Percentiles rank a stretch among this genome's conserved stretches.
phyloP scores from a whole-genome alignment of 2,113 vertebrate species.

The Gulo gulo region DNA sequence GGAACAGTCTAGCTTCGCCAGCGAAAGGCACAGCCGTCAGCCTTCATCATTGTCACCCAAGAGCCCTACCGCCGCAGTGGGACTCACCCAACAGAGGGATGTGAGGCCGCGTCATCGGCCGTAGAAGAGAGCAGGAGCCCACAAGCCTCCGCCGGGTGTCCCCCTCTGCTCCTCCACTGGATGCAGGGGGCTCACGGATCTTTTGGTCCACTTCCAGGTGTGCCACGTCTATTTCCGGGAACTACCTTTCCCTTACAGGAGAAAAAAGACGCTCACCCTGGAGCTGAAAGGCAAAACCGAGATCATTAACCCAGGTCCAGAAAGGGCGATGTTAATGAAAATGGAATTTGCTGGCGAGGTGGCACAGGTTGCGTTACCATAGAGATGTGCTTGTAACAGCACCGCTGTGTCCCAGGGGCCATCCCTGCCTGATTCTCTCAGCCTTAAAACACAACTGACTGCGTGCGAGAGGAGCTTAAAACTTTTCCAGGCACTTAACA shows the following conservation, averaged over 20 bases:
- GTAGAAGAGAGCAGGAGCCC: not conserved
- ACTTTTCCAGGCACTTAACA: not conserved
- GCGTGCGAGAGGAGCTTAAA: not conserved
- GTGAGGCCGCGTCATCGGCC: accelerated
- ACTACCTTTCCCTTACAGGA: not conserved
- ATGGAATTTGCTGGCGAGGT: not conserved
- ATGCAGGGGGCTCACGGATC: accelerated
- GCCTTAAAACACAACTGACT: not conserved
- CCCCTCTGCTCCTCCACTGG: not conserved
- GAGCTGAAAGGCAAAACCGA: not conserved
- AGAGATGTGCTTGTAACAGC: not conserved
- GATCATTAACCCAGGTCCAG: not conserved
- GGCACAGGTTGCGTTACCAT: accelerated
- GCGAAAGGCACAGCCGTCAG: not conserved
- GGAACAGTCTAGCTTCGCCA: not conserved
- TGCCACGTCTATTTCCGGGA: not conserved
- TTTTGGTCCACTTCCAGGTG: not conserved
- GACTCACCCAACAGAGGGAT: not conserved
- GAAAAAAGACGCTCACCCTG: not conserved
- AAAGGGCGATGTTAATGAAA: not conserved
- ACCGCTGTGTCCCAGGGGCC: not conserved
- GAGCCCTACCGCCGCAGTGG: not conserved
- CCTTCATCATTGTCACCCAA: not conserved
- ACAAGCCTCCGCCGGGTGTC: accelerated
- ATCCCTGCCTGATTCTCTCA: not conserved